Evolutionary conservation across 2,888 invertebrate genomes (phyloP).

Genomic region (Temnothorax rugatulus): DNA sequence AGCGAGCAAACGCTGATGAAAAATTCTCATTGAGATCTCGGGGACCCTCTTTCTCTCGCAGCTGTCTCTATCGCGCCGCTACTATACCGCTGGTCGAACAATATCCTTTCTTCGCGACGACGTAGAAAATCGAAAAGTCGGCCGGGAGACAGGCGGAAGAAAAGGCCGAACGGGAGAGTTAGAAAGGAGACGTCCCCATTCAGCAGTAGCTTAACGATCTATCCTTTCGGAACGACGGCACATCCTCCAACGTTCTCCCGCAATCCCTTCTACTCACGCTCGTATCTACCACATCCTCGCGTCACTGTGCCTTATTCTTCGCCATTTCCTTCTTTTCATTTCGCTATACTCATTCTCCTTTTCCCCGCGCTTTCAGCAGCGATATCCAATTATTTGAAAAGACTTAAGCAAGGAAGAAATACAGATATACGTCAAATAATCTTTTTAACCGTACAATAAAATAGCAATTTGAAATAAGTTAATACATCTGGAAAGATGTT

Average conservation of each 20-base stretch:
- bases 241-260: conserved; percentile 61
- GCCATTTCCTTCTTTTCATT: conserved; percentile 50
- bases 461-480: background rate
- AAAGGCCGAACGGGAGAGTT: conserved; percentile 77
- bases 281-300: conserved; percentile 55
- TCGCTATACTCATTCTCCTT: conserved; percentile 58
- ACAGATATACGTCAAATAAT: conserved; percentile 41
- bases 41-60: conserved; percentile 17
- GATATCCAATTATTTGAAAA: conserved; percentile 65
- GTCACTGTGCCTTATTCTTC: conserved; percentile 50
- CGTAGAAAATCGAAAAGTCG: conserved; percentile 82
- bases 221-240: conserved; percentile 80
- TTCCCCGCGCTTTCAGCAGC: conserved; percentile 41
- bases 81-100: conserved; percentile 73
- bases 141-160: conserved; percentile 76
- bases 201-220: conserved; percentile 82
- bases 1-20: conserved; percentile 78
- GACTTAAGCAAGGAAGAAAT: conserved; percentile 72
- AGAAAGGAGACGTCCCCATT: conserved; percentile 80
- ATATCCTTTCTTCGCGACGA: conserved; percentile 83
- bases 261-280: conserved; percentile 55
- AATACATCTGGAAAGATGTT: background rate
- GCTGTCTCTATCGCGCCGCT: conserved; percentile 52
- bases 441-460: background rate
- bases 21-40: conserved; percentile 73